These are phyloP conservation scores for Phrynocephalus versicolor DNA, from an alignment of 2,113 vertebrate genomes.

Conservation along the genomic window DNA sequence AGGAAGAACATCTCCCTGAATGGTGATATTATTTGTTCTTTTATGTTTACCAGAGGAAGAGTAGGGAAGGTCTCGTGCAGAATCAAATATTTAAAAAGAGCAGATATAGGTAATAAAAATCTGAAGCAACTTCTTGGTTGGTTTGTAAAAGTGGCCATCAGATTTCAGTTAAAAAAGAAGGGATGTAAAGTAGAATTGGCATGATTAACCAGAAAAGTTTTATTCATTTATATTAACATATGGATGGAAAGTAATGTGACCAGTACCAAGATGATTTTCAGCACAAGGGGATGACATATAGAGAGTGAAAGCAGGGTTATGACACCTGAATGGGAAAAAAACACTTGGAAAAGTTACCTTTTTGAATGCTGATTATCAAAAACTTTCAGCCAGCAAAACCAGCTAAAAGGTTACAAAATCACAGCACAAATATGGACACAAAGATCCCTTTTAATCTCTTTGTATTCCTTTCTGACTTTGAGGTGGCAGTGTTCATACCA, in stretches of 20 bases:
- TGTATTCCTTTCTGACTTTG: conserved; percentile 16
- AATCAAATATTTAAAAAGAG: conserved; percentile 55
- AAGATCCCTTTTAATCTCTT: conserved; percentile 16
- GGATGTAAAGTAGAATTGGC: background rate
- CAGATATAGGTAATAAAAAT: conserved; percentile 58
- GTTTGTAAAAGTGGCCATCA: conserved; percentile 53
- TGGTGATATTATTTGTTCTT: conserved; percentile 54
- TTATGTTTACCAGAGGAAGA: conserved; percentile 44
- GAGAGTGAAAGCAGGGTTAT: background rate
- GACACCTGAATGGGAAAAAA: background rate
- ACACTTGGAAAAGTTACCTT: background rate
- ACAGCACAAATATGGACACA: background rate
- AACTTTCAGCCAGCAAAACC: background rate
- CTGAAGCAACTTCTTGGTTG: conserved; percentile 67
- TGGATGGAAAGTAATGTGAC: background rate
- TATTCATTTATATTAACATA: background rate
- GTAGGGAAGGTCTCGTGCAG: conserved; percentile 24
- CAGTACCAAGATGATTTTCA: background rate
- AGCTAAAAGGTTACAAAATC: background rate
- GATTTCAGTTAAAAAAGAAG: background rate
- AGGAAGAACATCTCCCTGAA: conserved; percentile 49
- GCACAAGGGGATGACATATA: background rate
- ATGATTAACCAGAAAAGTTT: conserved; percentile 29
- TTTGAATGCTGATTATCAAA: no score
- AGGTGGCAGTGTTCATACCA: background rate